Conservation (phyloP, 1,140 invertebrate genomes). For the Heliconius hermathena region DNA sequence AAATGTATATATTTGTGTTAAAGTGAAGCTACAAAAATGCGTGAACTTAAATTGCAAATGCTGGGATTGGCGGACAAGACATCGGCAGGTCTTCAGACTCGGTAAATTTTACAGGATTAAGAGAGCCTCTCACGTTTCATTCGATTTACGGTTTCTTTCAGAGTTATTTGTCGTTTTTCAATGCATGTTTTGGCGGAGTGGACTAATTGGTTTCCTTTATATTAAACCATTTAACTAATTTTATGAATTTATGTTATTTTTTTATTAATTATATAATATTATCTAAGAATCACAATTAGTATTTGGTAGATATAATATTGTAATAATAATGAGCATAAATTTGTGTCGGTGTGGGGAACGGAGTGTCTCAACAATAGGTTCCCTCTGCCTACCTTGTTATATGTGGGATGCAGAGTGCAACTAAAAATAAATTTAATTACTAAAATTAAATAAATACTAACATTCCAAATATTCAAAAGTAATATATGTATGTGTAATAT, state of each 20-base stretch:
- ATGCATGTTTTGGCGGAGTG: background rate
- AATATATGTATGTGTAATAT: background rate
- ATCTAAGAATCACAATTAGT: too few species aligned
- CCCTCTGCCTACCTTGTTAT: too few species aligned
- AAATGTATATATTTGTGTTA: slow-evolving; percentile 47
- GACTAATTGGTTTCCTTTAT: slow-evolving; percentile 5
- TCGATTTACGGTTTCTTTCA: slow-evolving; percentile 54
- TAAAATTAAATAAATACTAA: too few species aligned
- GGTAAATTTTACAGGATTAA: slow-evolving; percentile 68
- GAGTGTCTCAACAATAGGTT: too few species aligned
- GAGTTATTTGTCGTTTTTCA: slow-evolving; percentile 26
- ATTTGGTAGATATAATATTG: too few species aligned
- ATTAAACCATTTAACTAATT: background rate
- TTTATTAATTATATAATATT: too few species aligned
- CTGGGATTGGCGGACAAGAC: slow-evolving; percentile 62
- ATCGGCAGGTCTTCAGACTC: slow-evolving; percentile 64
- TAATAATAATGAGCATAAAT: too few species aligned
- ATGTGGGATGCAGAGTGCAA: too few species aligned
- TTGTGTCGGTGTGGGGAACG: too few species aligned
- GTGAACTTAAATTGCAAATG: slow-evolving; percentile 65
- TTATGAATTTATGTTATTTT: background rate
- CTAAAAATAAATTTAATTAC: too few species aligned
- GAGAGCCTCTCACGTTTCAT: slow-evolving; percentile 54
- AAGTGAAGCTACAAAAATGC: slow-evolving; percentile 66
- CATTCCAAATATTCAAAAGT: background rate